A percentile compares a stretch with the other conserved stretches of the same genome.
Evolutionary conservation across 1,140 invertebrate genomes (phyloP).

Genomic region (Telenomus remus): DNA sequence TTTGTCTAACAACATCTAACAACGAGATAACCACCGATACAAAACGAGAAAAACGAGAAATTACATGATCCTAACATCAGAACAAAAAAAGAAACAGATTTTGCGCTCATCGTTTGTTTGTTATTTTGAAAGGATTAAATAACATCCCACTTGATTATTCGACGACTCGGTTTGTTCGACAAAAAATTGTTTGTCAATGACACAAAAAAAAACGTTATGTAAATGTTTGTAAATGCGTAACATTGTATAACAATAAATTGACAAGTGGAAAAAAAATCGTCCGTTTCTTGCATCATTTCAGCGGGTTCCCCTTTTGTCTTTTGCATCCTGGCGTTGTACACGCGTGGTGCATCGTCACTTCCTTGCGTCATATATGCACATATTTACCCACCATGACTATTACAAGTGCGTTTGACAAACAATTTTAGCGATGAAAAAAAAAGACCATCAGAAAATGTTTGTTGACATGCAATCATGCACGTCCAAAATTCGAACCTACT

Average conservation of each 20-base stretch:
- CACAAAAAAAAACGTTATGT: constrained; percentile 13
- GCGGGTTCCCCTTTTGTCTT: constrained; percentile 47
- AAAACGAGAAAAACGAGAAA: too few species aligned
- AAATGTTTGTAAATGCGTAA: constrained; percentile 2
- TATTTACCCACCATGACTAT: constrained; percentile 19
- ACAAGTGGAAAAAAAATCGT: constrained; percentile 26
- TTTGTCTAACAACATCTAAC: too few species aligned
- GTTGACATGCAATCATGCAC: constrained; percentile 49
- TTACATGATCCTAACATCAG: too few species aligned
- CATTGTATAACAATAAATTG: constrained; percentile 9
- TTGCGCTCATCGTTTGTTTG: too few species aligned
- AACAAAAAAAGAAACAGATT: too few species aligned
- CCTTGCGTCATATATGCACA: constrained; percentile 33
- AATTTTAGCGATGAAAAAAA: constrained; percentile 44
- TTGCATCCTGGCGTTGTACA: constrained; percentile 38
- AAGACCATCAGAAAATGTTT: constrained; percentile 38
- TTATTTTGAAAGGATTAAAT: too few species aligned
- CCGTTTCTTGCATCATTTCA: constrained; percentile 42
- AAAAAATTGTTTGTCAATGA: not conserved
- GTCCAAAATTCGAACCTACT: too few species aligned
- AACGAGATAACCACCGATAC: too few species aligned
- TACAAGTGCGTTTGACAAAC: constrained; percentile 18
- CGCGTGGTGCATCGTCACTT: constrained; percentile 49
- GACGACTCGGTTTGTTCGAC: too few species aligned
- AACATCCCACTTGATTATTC: too few species aligned